These are phyloP conservation scores for Amia ocellicauda DNA, from an alignment of 2,113 vertebrate genomes.

Conservation along the genomic window DNA sequence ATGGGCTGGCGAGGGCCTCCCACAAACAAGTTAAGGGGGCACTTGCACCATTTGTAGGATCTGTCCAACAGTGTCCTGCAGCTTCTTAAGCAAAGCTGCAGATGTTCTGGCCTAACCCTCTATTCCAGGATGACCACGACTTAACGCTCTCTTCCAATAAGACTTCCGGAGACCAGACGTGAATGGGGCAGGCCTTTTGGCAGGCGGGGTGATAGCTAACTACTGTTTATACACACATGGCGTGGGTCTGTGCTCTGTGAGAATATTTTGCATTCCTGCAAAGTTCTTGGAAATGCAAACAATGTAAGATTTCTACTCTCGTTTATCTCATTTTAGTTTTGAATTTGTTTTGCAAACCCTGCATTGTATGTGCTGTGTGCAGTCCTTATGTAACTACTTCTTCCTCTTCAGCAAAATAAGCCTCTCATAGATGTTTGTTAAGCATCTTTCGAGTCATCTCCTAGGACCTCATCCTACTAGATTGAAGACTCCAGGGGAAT, in stretches of 20 bases:
- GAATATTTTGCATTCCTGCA: background rate
- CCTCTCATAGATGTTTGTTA: background rate
- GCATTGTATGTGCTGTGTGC: slow-evolving; percentile 28
- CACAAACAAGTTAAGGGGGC: slow-evolving; percentile 30
- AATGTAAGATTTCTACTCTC: slow-evolving; percentile 18
- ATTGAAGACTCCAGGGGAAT: background rate
- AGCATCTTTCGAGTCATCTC: background rate
- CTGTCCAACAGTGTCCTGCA: slow-evolving; percentile 43
- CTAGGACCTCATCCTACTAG: too few species aligned
- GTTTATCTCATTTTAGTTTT: too few species aligned
- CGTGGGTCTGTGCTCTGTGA: background rate
- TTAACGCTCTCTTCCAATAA: slow-evolving; percentile 44
- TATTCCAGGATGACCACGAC: slow-evolving; percentile 34
- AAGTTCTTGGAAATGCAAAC: background rate
- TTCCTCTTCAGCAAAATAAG: background rate
- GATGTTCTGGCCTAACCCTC: slow-evolving; percentile 46
- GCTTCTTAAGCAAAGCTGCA: slow-evolving; percentile 35
- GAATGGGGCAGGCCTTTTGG: slow-evolving; percentile 39
- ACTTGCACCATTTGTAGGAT: slow-evolving; percentile 47
- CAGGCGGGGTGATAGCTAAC: slow-evolving; percentile 35
- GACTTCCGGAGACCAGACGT: slow-evolving; percentile 34
- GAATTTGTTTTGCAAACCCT: slow-evolving; percentile 17
- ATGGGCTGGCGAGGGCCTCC: slow-evolving; percentile 41
- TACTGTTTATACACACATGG: slow-evolving; percentile 28
- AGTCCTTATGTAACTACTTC: background rate